Percentiles rank a stretch among this genome's conserved stretches.
Evolutionary conservation across 2,113 vertebrate species (phyloP).

Genomic region (Stegastes partitus): DNA sequence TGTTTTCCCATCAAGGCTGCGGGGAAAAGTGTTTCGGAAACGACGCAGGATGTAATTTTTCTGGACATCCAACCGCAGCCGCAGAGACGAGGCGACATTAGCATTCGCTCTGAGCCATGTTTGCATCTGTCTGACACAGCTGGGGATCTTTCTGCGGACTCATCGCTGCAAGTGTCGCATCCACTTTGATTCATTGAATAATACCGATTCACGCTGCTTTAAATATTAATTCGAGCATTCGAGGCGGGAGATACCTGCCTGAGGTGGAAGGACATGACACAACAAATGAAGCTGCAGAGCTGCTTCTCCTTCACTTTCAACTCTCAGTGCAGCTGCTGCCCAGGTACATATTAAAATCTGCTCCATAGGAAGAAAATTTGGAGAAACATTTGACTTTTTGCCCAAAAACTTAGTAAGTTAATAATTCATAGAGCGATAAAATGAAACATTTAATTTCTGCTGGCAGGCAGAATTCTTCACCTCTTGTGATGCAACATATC

Average conservation of each 20-base stretch:
- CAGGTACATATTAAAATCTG: constrained; percentile 3
- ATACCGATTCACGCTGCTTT: background rate
- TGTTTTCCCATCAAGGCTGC: no score
- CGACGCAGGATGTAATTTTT: no score
- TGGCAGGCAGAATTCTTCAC: constrained; percentile 5
- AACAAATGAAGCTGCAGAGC: background rate
- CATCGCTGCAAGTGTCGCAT: background rate
- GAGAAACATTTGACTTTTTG: constrained; percentile 4
- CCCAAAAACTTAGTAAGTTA: background rate
- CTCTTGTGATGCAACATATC: background rate
- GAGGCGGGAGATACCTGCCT: background rate
- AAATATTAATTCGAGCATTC: background rate
- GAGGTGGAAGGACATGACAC: background rate
- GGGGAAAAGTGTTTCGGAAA: no score
- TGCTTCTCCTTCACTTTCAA: background rate
- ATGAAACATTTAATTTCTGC: constrained; percentile 9
- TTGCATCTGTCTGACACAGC: background rate
- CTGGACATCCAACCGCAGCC: no score
- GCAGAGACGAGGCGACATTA: background rate
- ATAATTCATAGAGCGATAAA: constrained; percentile 3
- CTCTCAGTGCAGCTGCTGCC: background rate
- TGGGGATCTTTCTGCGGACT: background rate
- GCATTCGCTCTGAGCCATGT: background rate
- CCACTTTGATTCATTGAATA: constrained; percentile 16
- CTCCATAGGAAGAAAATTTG: background rate